phyloP scores from a whole-genome alignment of 2,797 vertebrate genomes.

The Pseudocheirus occidentalis region DNA sequence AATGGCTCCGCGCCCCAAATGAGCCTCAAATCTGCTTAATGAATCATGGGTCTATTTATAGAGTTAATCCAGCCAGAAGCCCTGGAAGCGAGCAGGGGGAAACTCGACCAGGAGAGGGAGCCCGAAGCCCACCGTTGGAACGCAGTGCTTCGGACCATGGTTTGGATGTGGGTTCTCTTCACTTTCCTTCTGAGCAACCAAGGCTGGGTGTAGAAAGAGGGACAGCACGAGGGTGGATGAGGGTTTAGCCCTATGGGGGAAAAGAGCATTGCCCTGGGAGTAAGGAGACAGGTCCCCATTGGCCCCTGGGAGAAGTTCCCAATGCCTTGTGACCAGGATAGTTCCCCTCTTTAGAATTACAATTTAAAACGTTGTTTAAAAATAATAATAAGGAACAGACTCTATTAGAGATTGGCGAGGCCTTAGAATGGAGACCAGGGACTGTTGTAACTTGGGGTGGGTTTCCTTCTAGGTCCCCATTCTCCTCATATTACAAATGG shows the following conservation, averaged over 20 bases:
- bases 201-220: background rate
- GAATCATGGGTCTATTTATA: constrained; percentile 76
- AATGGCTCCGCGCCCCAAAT: constrained; percentile 69
- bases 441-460: too few species aligned
- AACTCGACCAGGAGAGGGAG: constrained; percentile 83
- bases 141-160: accelerated
- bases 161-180: background rate
- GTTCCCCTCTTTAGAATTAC: background rate
- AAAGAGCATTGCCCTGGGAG: background rate
- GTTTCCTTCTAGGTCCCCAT: background rate
- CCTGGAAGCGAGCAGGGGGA: background rate
- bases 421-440: background rate
- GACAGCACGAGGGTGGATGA: background rate
- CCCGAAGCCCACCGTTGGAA: constrained; percentile 59
- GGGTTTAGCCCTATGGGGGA: too few species aligned
- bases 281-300: constrained; percentile 56
- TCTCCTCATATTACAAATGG: background rate
- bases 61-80: constrained; percentile 56
- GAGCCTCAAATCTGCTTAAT: constrained; percentile 73
- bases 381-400: background rate
- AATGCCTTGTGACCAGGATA: background rate
- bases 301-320: background rate
- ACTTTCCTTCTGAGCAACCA: background rate
- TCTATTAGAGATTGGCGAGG: background rate
- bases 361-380: background rate